A percentile compares a stretch with the other conserved stretches of the same genome.
Evolutionary conservation across 2,113 vertebrate genomes (phyloP).

Genomic region (Cryptotis parvus): DNA sequence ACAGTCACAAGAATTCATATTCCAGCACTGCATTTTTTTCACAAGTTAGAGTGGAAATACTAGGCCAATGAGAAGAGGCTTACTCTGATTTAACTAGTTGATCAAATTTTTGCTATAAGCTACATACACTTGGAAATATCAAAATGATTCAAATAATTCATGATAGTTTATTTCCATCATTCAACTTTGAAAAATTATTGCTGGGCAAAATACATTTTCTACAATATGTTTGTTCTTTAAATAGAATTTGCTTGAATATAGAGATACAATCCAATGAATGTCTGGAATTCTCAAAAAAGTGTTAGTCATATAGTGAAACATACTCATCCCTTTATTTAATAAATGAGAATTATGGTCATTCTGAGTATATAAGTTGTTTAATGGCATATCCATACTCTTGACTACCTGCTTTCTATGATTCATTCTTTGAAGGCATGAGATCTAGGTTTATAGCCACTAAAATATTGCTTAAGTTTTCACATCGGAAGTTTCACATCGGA

Average conservation of each 20-base stretch:
- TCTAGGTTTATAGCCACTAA: not conserved
- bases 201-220: conserved; percentile 50
- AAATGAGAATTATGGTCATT: not conserved
- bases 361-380: not conserved
- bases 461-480: not conserved
- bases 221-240: conserved; percentile 47
- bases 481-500: not conserved
- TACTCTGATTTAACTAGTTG: not conserved
- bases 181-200: conserved; percentile 21
- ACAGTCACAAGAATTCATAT: conserved; percentile 32
- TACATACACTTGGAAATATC: conserved; percentile 38
- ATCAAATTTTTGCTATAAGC: conserved; percentile 3
- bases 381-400: not conserved
- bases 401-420: not conserved
- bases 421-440: not conserved
- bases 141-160: conserved; percentile 16
- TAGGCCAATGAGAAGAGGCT: not conserved
- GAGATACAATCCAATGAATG: not conserved
- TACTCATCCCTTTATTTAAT: not conserved
- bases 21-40: conserved; percentile 15
- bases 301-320: not conserved
- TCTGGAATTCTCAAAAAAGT: not conserved
- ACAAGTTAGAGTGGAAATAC: conserved; percentile 17
- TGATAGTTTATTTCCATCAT: conserved; percentile 3
- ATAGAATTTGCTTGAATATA: conserved; percentile 56